phyloP scores from a whole-genome alignment of 2,797 vertebrate genomes.

The Mus caroli region DNA sequence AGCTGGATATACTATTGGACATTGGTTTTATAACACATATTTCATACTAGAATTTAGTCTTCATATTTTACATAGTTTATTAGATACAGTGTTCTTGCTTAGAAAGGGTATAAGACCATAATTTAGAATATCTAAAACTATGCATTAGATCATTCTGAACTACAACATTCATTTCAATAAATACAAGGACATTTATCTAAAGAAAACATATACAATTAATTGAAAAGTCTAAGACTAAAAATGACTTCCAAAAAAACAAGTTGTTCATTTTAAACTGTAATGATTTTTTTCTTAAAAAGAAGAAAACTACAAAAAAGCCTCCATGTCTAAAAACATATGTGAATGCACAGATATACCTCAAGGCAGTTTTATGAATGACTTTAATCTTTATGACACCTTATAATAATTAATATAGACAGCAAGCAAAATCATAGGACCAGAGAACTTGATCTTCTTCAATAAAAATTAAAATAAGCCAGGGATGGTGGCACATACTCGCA shows the following conservation, averaged over 20 bases:
- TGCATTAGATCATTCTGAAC: background rate
- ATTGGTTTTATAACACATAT: background rate
- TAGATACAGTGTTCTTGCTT: background rate
- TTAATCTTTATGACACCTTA: background rate
- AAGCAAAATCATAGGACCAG: background rate
- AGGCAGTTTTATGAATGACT: background rate
- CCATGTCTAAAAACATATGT: background rate
- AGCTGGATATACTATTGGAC: background rate
- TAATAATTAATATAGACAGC: background rate
- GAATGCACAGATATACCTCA: background rate
- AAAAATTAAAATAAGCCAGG: background rate
- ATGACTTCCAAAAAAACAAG: background rate
- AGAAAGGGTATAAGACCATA: background rate
- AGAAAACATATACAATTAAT: background rate
- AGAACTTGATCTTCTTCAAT: background rate
- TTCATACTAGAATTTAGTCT: background rate
- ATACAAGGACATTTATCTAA: background rate
- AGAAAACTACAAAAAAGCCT: background rate
- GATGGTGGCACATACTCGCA: background rate
- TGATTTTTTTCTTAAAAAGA: background rate
- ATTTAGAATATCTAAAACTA: background rate
- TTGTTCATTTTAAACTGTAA: slow-evolving; percentile 12
- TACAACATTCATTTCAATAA: slow-evolving; percentile 18
- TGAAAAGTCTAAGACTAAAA: background rate
- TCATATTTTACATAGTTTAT: background rate